Base-by-base conservation (phyloP, 2,113 vertebrate genomes). In the Leptodactylus fuscus region DNA sequence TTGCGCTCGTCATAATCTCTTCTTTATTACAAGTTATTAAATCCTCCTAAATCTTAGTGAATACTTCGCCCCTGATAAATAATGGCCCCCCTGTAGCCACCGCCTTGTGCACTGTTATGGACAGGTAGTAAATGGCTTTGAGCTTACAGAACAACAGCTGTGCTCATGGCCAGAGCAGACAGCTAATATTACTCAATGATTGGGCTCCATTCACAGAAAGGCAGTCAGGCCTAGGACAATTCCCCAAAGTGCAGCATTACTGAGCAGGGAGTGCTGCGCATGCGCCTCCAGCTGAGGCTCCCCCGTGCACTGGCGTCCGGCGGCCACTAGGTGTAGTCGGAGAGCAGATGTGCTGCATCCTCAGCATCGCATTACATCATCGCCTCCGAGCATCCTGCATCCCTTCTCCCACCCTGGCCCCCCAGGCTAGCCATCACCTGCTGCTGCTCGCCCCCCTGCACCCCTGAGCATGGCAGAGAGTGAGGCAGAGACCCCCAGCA, bases 401-500 rank as follows among this genome's bases (percentile, higher is more conserved):
- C 81, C 12, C 78, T 29, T 20, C 32, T n/a, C 5, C 9, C 82
- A 76, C 82, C 22, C 82, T 69, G 82, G 41, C 82, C 49, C 46
- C 27, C 65, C 67, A 29, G 27, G 38, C 20, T 11, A 24, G 32
- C 78, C 70, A 8, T 27, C 18, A 36, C 81, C 76, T 83, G 81
- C 84, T 60, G 34, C 29, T 38, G 34, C 81, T n/a, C 24, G 20
- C n/a, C 46, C 55, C 82, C 36, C 87, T 87, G 88, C 76, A 79
- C 73, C 36, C 67, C 65, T 46, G 86, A 95, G 90, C 90, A 99
- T 99, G 97, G 97, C 97, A 87, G 97, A 98, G 90, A 98, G 97
- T 93, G 97, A 98, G 88, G 97, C 95, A 87, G 96, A 97, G 91
- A 98, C 97, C 88, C 97, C 97, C 88, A 95, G 97, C 94, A 98